phyloP scores from a whole-genome alignment of 2,113 vertebrate genomes.

The Pongo pygmaeus region DNA sequence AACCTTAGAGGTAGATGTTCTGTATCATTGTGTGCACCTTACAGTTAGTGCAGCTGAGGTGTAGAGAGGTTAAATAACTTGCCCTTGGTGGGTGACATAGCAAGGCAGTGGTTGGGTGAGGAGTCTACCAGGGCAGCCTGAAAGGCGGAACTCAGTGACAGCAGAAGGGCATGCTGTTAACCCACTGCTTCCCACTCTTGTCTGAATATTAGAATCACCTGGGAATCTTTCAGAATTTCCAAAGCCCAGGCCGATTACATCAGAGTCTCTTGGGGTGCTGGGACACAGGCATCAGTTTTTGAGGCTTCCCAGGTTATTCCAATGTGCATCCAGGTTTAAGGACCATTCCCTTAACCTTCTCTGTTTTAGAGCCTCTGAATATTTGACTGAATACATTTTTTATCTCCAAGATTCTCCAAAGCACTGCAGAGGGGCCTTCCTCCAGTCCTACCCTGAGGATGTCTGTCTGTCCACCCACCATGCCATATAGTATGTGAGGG shows the following conservation, averaged over 20 bases:
- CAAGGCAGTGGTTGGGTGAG: background rate
- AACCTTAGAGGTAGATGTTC: background rate
- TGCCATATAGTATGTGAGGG: background rate
- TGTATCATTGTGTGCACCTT: background rate
- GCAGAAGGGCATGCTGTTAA: background rate
- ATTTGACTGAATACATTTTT: background rate
- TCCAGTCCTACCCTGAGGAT: background rate
- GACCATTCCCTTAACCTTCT: background rate
- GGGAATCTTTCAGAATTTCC: background rate
- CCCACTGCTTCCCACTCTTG: background rate
- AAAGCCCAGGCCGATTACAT: background rate
- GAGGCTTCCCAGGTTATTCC: background rate
- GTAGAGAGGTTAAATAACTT: background rate
- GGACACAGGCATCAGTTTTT: background rate
- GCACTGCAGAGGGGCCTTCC: background rate
- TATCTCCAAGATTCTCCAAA: background rate
- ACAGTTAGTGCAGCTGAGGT: background rate
- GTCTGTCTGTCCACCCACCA: background rate
- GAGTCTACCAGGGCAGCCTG: background rate
- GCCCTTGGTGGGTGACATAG: background rate
- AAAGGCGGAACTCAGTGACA: background rate
- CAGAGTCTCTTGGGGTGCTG: background rate
- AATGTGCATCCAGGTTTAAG: background rate
- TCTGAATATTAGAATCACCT: background rate
- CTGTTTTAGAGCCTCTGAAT: background rate